Percentiles rank a stretch among this genome's conserved stretches.
phyloP scores from a whole-genome alignment of 2,797 vertebrate genomes.

The Poliocrania exsul region DNA sequence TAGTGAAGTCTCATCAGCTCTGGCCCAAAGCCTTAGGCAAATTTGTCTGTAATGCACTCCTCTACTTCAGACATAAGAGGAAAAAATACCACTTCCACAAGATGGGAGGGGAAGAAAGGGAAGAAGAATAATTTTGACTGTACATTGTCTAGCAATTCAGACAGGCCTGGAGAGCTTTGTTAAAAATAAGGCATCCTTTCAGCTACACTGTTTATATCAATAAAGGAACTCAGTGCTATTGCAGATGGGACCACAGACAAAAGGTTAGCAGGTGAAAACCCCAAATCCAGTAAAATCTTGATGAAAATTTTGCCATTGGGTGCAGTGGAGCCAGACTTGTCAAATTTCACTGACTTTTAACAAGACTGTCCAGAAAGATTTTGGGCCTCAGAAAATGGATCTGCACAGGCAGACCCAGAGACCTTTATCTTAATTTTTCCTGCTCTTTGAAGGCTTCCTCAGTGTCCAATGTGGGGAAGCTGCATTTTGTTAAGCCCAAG shows the following conservation, averaged over 20 bases:
- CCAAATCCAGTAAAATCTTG: background rate
- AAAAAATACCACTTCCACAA: background rate
- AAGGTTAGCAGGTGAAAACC: background rate
- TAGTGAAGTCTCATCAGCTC: constrained; percentile 61
- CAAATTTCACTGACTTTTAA: background rate
- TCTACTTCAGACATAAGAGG: constrained; percentile 32
- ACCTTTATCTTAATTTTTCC: background rate
- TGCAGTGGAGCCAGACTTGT: background rate
- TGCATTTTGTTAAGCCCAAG: background rate
- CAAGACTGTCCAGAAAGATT: background rate
- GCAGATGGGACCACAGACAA: background rate
- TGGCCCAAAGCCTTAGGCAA: constrained; percentile 62
- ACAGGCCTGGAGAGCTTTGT: background rate
- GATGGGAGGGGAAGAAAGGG: background rate
- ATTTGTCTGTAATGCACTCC: constrained; percentile 51
- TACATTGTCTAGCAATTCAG: background rate
- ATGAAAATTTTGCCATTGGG: background rate
- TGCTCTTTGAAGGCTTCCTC: background rate
- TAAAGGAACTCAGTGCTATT: background rate
- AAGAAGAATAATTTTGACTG: background rate
- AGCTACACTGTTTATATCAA: background rate
- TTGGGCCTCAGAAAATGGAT: background rate
- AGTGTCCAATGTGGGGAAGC: background rate
- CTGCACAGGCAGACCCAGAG: background rate
- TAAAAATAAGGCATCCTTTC: background rate